Evolutionary conservation across 1,140 invertebrate species (phyloP).

Genomic region (Drosophila subpulchrella): DNA sequence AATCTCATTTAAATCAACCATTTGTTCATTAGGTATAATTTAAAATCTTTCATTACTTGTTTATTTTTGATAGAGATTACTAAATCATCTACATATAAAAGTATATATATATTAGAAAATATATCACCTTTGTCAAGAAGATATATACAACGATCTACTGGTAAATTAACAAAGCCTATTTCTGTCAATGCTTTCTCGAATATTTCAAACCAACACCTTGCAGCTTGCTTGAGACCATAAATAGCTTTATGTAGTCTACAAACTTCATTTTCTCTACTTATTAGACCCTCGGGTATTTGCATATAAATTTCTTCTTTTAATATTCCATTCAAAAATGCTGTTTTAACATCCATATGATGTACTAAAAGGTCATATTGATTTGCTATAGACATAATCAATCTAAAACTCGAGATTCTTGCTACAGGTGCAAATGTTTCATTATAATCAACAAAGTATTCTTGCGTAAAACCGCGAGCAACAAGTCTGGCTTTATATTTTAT

Average conservation of each 20-base stretch:
- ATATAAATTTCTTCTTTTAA: no score
- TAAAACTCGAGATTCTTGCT: neutral
- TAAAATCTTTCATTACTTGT: no score
- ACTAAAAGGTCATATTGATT: neutral
- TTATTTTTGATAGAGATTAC: no score
- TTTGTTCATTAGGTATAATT: neutral
- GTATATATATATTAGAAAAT: no score
- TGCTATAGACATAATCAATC: neutral
- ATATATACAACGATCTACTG: no score
- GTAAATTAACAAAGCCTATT: neutral
- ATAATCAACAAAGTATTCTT: slow-evolving; percentile 1
- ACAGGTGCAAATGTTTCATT: neutral
- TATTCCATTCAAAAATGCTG: no score
- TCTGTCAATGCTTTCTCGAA: neutral
- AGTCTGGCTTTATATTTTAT: neutral
- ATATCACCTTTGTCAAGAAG: no score
- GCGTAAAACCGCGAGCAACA: neutral
- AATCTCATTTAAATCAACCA: neutral
- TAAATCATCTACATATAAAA: no score
- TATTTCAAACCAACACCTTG: neutral
- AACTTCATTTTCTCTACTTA: no score
- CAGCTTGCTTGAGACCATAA: neutral
- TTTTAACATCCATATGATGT: no score
- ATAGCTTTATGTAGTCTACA: neutral
- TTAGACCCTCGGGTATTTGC: no score